Base-by-base conservation (phyloP, 2,113 vertebrate species). In the Choloepus hoffmanni region DNA sequence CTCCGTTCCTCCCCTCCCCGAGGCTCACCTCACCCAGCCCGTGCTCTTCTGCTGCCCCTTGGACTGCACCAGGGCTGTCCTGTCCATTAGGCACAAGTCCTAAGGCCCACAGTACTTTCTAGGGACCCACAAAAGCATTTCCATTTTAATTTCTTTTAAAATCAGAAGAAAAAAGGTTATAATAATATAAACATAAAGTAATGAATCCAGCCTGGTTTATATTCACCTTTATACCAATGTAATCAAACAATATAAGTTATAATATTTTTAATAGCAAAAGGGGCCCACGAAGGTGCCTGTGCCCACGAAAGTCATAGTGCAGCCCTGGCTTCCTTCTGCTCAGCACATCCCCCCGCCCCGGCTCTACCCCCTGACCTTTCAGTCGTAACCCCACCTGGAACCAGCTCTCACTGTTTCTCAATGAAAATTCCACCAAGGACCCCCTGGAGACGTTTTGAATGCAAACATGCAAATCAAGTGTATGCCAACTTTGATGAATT, bases 401-500 rank as follows among this genome's bases (percentile, higher is more conserved):
- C 48, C 33, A 19, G 30, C 18, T 45, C 19, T 60, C 62, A 43
- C 55, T 24, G 45, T 33, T 70, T 68, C 76, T 40, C 53, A 21
- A 30, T 13, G 30, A 62, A 85, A 83, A 85, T 18, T 24, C n/a
- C 65, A 45, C 11, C 10, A 53, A 55, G 18, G 55, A 33, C 21
- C 68, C 40, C 8, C 40, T 23, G 89, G 73, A 60, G 70, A 53
- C 78, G 7, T 60, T 84, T 18, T 55, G 53, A 81, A 43, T 26
- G 73, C 90, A 95, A 76, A 62, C 60, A 5, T 1, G 36, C 76
- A 53, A 50, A 55, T 55, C 78, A 40, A 72, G 85, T 95, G 85
- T 36, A 2, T 10, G 21, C 91, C 67, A 86, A 88, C 82, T 53
- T 73, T 94, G 94, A 96, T 94, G 82, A 77, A 96, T 96, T 85